Conservation (phyloP, 2,113 vertebrate genomes). For the Chloropsis cyanopogon region DNA sequence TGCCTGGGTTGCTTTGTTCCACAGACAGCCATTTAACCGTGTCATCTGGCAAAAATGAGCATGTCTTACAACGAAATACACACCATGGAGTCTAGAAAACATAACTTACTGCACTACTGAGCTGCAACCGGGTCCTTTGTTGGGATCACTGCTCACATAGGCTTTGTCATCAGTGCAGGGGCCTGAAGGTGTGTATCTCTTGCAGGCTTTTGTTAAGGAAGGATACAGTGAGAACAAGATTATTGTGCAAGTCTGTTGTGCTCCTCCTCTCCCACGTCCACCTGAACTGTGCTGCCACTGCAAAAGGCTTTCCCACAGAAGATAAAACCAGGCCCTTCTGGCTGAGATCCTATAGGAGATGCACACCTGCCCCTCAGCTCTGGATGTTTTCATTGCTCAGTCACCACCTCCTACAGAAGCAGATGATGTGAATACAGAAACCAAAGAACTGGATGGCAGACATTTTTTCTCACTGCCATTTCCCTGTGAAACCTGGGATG, state of each 20-base stretch:
- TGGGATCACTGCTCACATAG: background rate
- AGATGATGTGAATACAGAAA: background rate
- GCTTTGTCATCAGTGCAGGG: background rate
- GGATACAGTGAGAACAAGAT: fast-evolving
- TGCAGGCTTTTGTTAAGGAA: background rate
- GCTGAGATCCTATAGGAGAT: background rate
- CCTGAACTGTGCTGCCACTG: background rate
- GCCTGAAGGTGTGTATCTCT: background rate
- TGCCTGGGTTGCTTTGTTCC: background rate
- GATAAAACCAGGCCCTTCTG: background rate
- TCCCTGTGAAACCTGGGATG: background rate
- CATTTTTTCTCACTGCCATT: background rate
- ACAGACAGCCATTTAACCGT: background rate
- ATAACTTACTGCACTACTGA: background rate
- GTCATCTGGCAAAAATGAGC: background rate
- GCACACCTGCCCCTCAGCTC: background rate
- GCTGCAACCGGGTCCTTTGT: background rate
- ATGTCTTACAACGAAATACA: background rate
- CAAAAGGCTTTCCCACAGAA: background rate
- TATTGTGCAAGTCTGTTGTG: background rate
- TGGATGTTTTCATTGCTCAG: background rate
- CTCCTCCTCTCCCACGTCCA: background rate
- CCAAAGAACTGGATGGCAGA: background rate
- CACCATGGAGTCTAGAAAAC: background rate
- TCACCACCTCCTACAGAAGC: background rate